Conservation (phyloP, 2,113 vertebrate genomes). For the Dromas ardeola region DNA sequence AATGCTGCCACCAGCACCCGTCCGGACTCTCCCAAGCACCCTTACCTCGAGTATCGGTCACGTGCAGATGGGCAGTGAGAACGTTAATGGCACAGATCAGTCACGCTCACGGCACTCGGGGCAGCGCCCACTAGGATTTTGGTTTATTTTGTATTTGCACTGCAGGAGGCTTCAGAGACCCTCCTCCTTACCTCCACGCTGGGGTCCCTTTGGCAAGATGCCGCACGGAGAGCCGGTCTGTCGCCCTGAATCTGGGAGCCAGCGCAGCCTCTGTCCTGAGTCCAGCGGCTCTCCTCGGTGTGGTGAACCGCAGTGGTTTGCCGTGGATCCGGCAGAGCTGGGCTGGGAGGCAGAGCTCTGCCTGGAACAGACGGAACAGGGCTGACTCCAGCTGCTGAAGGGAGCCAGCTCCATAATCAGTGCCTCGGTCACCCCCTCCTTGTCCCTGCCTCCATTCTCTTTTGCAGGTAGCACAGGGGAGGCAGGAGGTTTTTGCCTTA, state of each 20-base stretch:
- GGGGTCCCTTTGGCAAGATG: neutral
- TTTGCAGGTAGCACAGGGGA: neutral
- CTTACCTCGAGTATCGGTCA: neutral
- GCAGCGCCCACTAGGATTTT: neutral
- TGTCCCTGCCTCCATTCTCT: neutral
- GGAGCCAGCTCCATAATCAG: neutral
- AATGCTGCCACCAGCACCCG: conserved; percentile 27
- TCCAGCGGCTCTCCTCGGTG: neutral
- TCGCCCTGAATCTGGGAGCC: rapidly evolving
- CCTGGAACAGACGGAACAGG: neutral
- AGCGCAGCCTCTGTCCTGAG: neutral
- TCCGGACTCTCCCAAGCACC: neutral
- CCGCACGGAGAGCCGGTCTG: rapidly evolving
- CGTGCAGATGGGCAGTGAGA: neutral
- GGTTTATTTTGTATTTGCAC: neutral
- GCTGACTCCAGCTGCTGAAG: neutral
- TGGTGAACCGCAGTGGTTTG: neutral
- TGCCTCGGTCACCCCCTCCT: neutral
- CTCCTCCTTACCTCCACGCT: neutral
- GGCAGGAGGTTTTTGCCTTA: neutral
- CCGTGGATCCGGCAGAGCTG: neutral
- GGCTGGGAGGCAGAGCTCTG: neutral
- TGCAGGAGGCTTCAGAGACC: neutral
- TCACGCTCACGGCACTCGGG: neutral
- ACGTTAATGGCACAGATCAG: neutral